Base-by-base conservation (phyloP, 2,888 invertebrate genomes). In the Trachelus tabidus region DNA sequence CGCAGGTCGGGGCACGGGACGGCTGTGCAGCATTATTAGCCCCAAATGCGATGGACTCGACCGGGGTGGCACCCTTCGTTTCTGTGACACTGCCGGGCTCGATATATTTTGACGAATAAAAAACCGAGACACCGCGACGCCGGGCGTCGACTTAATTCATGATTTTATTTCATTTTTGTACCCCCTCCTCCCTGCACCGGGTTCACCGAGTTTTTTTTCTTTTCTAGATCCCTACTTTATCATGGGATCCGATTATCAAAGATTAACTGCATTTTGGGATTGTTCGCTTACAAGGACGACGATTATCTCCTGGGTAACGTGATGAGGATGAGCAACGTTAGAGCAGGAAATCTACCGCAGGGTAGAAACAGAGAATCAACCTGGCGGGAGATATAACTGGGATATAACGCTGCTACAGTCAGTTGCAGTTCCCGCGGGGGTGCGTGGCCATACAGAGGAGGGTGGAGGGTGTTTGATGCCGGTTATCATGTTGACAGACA, bases 401-500 rank as follows among this genome's bases (percentile, higher is more conserved):
- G 84, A 86, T 86, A 87, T 86, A 89, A 87, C 86, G 83, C 80
- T 84, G 86, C 84, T 87, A 87, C 89, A 90, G 90, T 90, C 90
- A 89, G 90, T 90, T 89, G 89, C 90, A 90, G 90, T 83, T 85
- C 85, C 89, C 88, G 87, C 78, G 76, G 78, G 80, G 79, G 79
- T 75, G 83, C 76, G 78, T 56, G 23, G 56, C 56, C 23, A 56
- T 56, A 56, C 2, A 23, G 56, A 74, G 76, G 83, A 83, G 84
- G 80, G 78, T 82, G 81, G 81, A 87, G 89, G 89, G 88, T 90
- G 89, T 90, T 90, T 90, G 90, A 90, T 89, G 87, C 89, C 87
- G 88, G 89, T 90, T 89, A 90, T 91, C 90, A 91, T 89, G 90
- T 90, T 90, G 90, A 90, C 90, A 90, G 90, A 89, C 90, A 87